Evolutionary conservation across 1,140 invertebrate species (phyloP), one percentile per base, ranked within the genome.

Genomic region (Drosophila triauraria): DNA sequence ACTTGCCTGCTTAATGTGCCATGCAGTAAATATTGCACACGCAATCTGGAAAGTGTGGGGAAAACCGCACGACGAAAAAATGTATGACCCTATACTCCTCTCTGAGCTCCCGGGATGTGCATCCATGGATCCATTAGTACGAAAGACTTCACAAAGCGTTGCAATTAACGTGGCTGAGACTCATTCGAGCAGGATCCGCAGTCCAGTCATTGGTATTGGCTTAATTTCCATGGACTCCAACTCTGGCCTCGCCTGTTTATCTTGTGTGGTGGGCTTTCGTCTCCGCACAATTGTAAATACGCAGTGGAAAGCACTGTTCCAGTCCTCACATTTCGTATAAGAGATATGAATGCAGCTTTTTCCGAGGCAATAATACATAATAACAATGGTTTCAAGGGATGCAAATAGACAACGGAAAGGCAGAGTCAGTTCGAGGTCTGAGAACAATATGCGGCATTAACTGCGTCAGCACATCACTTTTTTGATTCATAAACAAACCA

Each of bases 1-100:
- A 86, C 83, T 85, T 86, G 82, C 69, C 79, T 85, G 82, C 82
- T 82, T 85, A 86, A 86, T 85, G 82, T 86, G 82, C 69, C 82
- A 86, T 85, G 82, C 70, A 82, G 82, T 85, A 86, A 85, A 85
- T 85, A 86, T 78, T 74, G 64, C 68, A 23, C 68, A 85, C 82
- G 80, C 40, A 59, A 20, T 32, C 27, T 42, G 20, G 46, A 69
- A 40, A 51, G 13, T 35, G 61, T 38, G 25, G 42, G 46, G 75
- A 77, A 83, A 87, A 80, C 71, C 67, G 71, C 80, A 74, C 60
- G 63, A 71, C 56, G 72, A 83, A 88, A 86, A 88, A 88, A 87
- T 74, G 50, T 50, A 68, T 56, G 35, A 48, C 32, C 25, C 32
- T 38, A 23, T 35, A 9, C 20, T 25, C 20, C 53, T 10, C 42